Evolutionary conservation across 2,888 invertebrate genomes (phyloP).

Genomic region (Autographa gamma): DNA sequence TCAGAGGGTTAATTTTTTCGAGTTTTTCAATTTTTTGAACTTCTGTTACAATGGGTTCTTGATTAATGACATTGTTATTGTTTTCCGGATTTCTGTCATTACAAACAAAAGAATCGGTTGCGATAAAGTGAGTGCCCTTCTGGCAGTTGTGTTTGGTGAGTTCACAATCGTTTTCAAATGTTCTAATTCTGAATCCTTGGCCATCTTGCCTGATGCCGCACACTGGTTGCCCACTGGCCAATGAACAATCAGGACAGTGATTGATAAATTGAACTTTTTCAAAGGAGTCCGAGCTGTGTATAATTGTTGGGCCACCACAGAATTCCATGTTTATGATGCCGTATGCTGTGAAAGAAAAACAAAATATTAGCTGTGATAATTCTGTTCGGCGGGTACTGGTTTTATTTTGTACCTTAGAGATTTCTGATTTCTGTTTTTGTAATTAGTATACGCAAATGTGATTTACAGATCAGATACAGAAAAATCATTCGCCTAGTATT

Average conservation of each 20-base stretch:
- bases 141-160: constrained; percentile 73
- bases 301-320: constrained; percentile 17
- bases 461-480: no score
- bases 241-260: constrained; percentile 50
- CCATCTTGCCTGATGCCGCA: constrained; percentile 74
- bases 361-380: no score
- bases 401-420: no score
- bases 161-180: constrained; percentile 72
- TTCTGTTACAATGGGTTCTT: constrained; percentile 15
- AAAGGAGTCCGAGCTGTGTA: background rate
- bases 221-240: constrained; percentile 45
- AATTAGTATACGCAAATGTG: no score
- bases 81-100: constrained; percentile 12
- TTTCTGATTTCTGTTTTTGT: no score
- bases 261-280: constrained; percentile 8
- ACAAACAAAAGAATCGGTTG: constrained; percentile 73
- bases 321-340: constrained; percentile 40
- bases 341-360: constrained; percentile 43
- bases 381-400: no score
- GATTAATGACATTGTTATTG: constrained; percentile 28
- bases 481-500: no score
- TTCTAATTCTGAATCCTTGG: constrained; percentile 70
- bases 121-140: constrained; percentile 60
- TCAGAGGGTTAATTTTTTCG: constrained; percentile 56
- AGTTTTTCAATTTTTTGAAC: constrained; percentile 5